These are phyloP conservation scores for Pogona vitticeps DNA, from an alignment of 2,113 vertebrate genomes.

Conservation along the genomic window DNA sequence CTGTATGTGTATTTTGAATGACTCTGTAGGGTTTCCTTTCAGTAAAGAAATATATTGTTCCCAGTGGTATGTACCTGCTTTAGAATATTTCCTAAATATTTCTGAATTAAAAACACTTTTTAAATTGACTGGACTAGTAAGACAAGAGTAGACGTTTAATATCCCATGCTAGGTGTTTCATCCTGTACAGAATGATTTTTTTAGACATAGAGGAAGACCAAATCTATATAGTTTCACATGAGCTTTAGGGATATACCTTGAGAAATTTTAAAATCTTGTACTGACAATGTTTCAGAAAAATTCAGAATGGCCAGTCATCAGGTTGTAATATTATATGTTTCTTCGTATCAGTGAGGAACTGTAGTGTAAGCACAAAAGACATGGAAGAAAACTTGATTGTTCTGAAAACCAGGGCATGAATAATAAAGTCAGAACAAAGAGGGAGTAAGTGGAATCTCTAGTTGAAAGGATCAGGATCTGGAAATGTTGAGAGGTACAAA, in stretches of 20 bases:
- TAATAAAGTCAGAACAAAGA: not conserved
- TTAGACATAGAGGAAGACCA: not conserved
- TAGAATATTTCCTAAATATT: fast-evolving
- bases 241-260: not conserved
- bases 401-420: conserved; percentile 8
- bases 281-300: not conserved
- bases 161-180: not conserved
- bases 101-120: conserved; percentile 18
- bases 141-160: conserved; percentile 2
- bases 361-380: not conserved
- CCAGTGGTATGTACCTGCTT: not conserved
- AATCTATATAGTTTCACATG: not conserved
- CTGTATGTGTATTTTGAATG: not conserved
- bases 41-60: conserved; percentile 32
- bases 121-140: not conserved
- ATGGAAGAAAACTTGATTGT: not conserved
- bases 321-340: not conserved
- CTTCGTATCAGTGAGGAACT: conserved; percentile 19
- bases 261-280: conserved; percentile 18
- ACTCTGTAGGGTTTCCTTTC: conserved; percentile 2
- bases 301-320: not conserved
- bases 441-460: not conserved
- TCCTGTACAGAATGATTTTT: conserved; percentile 3
- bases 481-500: not conserved
- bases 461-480: not conserved